Evolutionary conservation across 2,797 vertebrate genomes (phyloP), one percentile per base, ranked within the genome.

Genomic region (Diplodus sargus): DNA sequence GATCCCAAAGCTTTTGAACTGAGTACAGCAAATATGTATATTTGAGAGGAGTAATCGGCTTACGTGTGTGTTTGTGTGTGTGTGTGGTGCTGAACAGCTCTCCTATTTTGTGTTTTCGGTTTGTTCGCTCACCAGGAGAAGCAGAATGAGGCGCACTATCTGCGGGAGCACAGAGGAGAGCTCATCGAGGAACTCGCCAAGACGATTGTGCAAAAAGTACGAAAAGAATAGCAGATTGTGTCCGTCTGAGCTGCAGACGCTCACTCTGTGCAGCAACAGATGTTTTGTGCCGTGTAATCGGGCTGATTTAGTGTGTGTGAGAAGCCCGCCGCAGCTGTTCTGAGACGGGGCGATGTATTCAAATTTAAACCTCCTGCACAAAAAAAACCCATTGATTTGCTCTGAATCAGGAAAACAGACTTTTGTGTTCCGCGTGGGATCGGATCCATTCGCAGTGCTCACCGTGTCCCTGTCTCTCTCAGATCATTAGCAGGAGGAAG

Each of bases 191-290:
- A 99, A 74, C 94, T 99, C 79, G 95, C 97, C 71, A 95, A 96
- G 61, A 97, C 97, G 18, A 98, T 99, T 13, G 93, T 99, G 76
- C 96, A 98, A 78, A 98, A 98, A 94, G 98, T 99, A 91, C 70
- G 88, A 57, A 20, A 14, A n/a, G 30, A 25, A 22, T 7, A 2
- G 43, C 2, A 15, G 2, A n/a, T 30, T 57, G 30, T 62, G 53
- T 2, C 13, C 25, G 2, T 56, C 16, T 66, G 59, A 45, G 42
- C 42, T 78, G 23, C 14, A 22, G 23, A 61, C 4, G 14, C 5
- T 51, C 59, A 22, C 12, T 53, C 15, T 17, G 4, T 12, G 34
- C 0, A 30, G 4, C 11, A 56, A 42, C 49, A 39, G 12, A 56
- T 70, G 49, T 70, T 64, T 48, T 64, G 52, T 72, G 12, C 2